A percentile compares a stretch with the other conserved stretches of the same genome.
phyloP scores from a whole-genome alignment of 2,888 invertebrate genomes.

The Ceraclea dissimilis region DNA sequence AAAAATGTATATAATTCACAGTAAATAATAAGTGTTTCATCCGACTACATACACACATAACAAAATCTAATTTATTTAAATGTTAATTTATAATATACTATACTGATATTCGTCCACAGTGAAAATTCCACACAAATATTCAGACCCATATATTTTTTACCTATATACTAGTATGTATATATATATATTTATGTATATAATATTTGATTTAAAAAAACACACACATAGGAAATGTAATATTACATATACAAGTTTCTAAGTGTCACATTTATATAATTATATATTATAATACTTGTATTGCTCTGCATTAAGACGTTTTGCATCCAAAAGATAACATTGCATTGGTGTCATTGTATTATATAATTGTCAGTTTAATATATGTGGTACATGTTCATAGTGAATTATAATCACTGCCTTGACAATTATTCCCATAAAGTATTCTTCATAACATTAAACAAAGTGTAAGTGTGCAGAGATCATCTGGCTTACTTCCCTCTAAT shows the following conservation, averaged over 20 bases:
- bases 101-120: background rate
- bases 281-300: constrained; percentile 13
- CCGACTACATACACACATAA: background rate
- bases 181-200: background rate
- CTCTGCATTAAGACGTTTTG: constrained; percentile 10
- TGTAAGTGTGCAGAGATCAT: too few relatives aligned
- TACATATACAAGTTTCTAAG: background rate
- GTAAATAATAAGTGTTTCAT: background rate
- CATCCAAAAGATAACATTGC: constrained; percentile 11
- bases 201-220: background rate
- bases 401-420: too few relatives aligned
- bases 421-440: too few relatives aligned
- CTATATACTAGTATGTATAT: background rate
- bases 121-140: background rate
- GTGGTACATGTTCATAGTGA: too few relatives aligned
- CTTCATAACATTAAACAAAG: too few relatives aligned
- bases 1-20: background rate
- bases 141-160: constrained; percentile 2
- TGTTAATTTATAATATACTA: background rate
- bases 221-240: background rate
- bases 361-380: constrained; percentile 2
- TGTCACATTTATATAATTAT: constrained; percentile 6
- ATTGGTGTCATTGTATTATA: constrained; percentile 17
- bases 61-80: background rate
- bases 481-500: too few relatives aligned